Base-by-base conservation (phyloP, 2,113 vertebrate species). In the Notothenia coriiceps region DNA sequence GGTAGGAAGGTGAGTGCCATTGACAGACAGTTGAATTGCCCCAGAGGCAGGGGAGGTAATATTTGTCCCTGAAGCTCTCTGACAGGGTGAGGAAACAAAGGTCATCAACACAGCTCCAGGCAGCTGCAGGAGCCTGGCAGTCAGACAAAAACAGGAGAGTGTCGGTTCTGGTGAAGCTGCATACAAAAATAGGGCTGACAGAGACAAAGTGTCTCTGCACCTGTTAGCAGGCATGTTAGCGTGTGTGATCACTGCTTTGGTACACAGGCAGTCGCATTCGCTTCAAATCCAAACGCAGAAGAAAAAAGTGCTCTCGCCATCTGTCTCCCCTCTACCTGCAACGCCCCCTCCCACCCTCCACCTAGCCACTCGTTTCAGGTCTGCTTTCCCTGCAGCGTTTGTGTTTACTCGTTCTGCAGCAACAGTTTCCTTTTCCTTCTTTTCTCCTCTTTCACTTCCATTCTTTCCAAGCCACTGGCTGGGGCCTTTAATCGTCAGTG, bases 401-500 rank as follows among this genome's bases (percentile, higher is more conserved):
- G 80, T 93, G 91, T 94, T 93, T 91, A 93, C 92, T 83, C 84
- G 92, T 92, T 93, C 86, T 93, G 89, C 89, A 40, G 89, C 85
- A 91, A 91, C 92, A 91, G 87, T 93, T 91, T 92, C 82, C 79
- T 85, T 86, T 89, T 87, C 76, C 88, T 82, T 87, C 85, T 83
- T 77, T 86, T 79, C 80, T 57, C 77, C 75, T 77, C 75, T 80
- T 81, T 89, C 86, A 87, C 85, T 91, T 87, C 88, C 90, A 92
- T 91, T 89, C 90, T 94, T 93, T 94, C 93, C 90, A 52, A 92
- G 84, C 88, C 92, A 91, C 82, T 93, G 91, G 91, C 88, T 90
- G 77, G 83, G 86, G 88, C 91, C 91, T 94, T 94, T 95, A 94
- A 94, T 94, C 93, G 90, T 93, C 88, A 69, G 80, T 89, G 88